Evolutionary conservation across 2,113 vertebrate genomes (phyloP).

Genomic region (Eptesicus fuscus): DNA sequence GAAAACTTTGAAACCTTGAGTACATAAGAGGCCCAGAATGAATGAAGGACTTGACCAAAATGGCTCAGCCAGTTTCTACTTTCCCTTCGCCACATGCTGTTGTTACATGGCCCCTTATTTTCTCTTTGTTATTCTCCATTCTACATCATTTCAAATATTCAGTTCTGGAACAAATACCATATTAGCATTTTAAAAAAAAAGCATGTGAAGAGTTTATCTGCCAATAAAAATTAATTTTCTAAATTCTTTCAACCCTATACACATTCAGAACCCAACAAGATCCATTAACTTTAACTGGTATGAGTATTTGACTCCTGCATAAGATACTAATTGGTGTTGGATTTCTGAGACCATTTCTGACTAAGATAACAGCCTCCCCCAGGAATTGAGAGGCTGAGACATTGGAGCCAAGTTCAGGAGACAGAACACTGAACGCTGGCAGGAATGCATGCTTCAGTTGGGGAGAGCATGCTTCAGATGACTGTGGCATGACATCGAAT

Average conservation of each 20-base stretch:
- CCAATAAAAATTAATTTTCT: constrained; percentile 45
- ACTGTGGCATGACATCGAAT: constrained; percentile 31
- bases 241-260: neutral
- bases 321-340: constrained; percentile 52
- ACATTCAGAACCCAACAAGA: neutral
- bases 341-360: constrained; percentile 39
- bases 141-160: neutral
- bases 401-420: constrained; percentile 47
- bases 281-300: constrained; percentile 22
- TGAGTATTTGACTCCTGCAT: constrained; percentile 8
- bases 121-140: neutral
- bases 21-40: neutral
- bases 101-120: neutral
- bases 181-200: neutral
- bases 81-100: neutral
- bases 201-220: neutral
- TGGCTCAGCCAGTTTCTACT: neutral
- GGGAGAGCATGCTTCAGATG: constrained; percentile 26
- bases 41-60: neutral
- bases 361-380: constrained; percentile 37
- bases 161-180: neutral
- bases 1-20: neutral
- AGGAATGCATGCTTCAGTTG: constrained; percentile 4
- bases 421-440: neutral
- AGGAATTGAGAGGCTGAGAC: constrained; percentile 40